Conservation (phyloP, 2,888 invertebrate species). For the Trypoxylon attenuatum region DNA sequence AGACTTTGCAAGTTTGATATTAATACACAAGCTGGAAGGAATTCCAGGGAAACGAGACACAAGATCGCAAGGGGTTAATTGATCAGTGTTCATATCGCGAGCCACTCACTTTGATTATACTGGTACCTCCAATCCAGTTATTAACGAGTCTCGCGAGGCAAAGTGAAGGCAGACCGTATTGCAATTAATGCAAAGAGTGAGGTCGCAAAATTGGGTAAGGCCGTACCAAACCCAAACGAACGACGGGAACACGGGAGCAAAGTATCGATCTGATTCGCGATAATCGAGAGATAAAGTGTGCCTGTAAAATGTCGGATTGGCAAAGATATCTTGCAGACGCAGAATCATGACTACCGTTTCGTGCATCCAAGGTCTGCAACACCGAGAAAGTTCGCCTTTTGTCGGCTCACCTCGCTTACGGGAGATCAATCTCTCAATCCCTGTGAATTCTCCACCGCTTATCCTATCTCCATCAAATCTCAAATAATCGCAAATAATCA, state of each 20-base stretch:
- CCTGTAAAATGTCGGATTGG: slow-evolving; percentile 49
- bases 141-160: no score
- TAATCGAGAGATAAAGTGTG: slow-evolving; percentile 48
- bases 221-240: slow-evolving; percentile 3
- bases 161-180: no score
- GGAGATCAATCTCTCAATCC: not conserved
- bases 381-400: slow-evolving; percentile 14
- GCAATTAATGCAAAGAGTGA: not conserved
- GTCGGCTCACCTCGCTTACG: slow-evolving; percentile 17
- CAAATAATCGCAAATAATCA: not conserved
- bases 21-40: no score
- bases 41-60: no score
- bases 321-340: slow-evolving; percentile 25
- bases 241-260: not conserved
- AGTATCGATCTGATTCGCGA: slow-evolving; percentile 13
- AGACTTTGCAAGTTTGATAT: no score
- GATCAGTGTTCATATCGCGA: no score
- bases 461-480: not conserved
- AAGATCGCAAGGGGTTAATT: no score
- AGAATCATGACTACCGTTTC: slow-evolving; percentile 45
- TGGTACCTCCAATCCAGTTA: no score
- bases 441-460: not conserved
- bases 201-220: slow-evolving; percentile 37
- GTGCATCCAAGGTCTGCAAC: slow-evolving; percentile 32
- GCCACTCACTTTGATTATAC: no score